Evolutionary conservation across 2,888 invertebrate species (phyloP), one percentile per base, ranked within the genome.

Genomic region (Axea sp.): DNA sequence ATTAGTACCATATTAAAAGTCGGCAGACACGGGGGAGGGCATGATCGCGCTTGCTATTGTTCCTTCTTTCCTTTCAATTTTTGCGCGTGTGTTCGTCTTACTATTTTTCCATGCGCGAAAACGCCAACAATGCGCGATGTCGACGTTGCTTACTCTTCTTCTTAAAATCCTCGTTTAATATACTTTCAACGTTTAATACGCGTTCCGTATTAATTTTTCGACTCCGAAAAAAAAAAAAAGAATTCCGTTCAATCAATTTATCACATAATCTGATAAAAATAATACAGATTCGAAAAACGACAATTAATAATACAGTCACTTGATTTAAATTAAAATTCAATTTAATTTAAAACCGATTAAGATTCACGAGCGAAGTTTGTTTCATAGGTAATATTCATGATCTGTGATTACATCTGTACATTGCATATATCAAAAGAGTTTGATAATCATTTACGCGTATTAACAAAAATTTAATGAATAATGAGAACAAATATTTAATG

Each of bases 1-100:
- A 86, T 86, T 87, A 87, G 86, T 87, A 87, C 87, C 86, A 86
- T 86, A 81, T 83, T 82, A 84, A 81, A 86, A 85, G 82, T 84
- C 80, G 84, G 82, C 83, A 84, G 83, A 83, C 83, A 81, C 81
- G 83, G 83, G 83, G 83, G 82, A 83, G 82, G 81, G 80, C 75
- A 53, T 76, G 72, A 72, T 77, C 68, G 55, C 60, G 39, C 51
- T 69, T 71, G 49, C 24, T 60, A 60, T 15, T 68, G 45, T 69
- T 67, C 7, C 12, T 41, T 49, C 28, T 7, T 8, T 19, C 30
- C 11, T 30, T 47, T 28, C 9, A n/a, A n/a, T n/a, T 19, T 3
- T 19, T 3, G 19, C 2, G 8, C 7, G 6, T 5, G 7, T 26
- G 6, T 49, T 37, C 30, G 30, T 43, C 22, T 31, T 33, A 41